Evolutionary conservation across 1,140 invertebrate species (phyloP), one percentile per base, ranked within the genome.

Genomic region (Lamellibrachia luymesi): DNA sequence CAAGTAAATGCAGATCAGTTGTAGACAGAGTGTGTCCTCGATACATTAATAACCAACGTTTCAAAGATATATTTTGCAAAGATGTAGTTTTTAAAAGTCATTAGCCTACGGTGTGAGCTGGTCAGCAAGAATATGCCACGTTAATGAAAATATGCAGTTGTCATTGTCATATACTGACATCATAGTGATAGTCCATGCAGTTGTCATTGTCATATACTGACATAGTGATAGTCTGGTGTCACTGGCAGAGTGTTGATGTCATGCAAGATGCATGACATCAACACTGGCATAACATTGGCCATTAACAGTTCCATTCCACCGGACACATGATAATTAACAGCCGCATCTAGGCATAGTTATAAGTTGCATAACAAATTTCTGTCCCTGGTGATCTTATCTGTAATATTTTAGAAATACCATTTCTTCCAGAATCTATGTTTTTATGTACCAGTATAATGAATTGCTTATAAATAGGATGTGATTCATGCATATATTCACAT

Each of bases 141-240:
- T 80, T 80, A 80, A 80, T 80, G 64, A 80, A 80, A 80, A 80
- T 80, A 80, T 80, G 64, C 64, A 80, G 25, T 80, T 80, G 64
- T 80, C 64, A 80, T 80, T 10, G 64, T 80, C 64, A 80, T 2
- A 80, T 80, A 1, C 38, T 80, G 64, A 80, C 25, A 80, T 22
- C 25, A 80, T 22, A 7, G 52, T 56, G 13, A 56, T 6, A 56
- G 13, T 13, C 52, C 13, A 13, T 56, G 13, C 38, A 56, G 52
- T 6, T 56, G 52, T 56, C 52, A 56, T 22, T 17, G 64, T 80
- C 64, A 17, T 0, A 4, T 10, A 22, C 64, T 8, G 64, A 10
- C 25, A 22, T 22, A 80, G 64, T 80, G 64, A 10, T 22, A 80
- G 13, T 80, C 13, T 4, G 64, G 13, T 8, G 64, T 17, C 25